Conservation (phyloP, 2,888 invertebrate genomes). For the Oeneis ivallda region DNA sequence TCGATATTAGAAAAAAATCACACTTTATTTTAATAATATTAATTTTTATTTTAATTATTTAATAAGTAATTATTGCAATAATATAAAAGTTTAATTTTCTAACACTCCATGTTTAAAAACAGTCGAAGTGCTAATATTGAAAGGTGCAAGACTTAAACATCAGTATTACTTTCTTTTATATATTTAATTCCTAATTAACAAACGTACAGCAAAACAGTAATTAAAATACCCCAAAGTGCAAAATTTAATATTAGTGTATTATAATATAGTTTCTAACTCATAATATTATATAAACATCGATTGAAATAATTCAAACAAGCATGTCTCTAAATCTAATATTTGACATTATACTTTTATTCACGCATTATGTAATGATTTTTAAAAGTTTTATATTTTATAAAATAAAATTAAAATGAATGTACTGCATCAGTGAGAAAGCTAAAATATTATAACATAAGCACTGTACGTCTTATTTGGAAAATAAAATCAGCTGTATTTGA, state of each 20-base stretch:
- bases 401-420: not conserved
- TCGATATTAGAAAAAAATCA: constrained; percentile 13
- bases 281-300: not conserved
- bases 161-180: not conserved
- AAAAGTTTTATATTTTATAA: not conserved
- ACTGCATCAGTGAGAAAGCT: no score
- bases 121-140: constrained; percentile 13
- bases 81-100: constrained; percentile 1
- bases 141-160: constrained; percentile 3
- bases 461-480: no score
- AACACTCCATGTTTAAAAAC: constrained; percentile 6
- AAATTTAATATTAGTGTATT: not conserved
- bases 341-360: not conserved
- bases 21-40: not conserved
- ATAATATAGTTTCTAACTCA: not conserved
- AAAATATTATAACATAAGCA: no score
- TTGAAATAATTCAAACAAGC: not conserved
- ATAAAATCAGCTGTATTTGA: no score
- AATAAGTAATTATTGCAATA: constrained; percentile 1
- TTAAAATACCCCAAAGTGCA: not conserved
- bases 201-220: not conserved
- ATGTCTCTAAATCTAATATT: not conserved
- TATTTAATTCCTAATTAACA: constrained; percentile 2
- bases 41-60: not conserved
- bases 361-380: not conserved